Evolutionary conservation across 2,797 vertebrate species (phyloP).

Genomic region (Sorex maritimensis): DNA sequence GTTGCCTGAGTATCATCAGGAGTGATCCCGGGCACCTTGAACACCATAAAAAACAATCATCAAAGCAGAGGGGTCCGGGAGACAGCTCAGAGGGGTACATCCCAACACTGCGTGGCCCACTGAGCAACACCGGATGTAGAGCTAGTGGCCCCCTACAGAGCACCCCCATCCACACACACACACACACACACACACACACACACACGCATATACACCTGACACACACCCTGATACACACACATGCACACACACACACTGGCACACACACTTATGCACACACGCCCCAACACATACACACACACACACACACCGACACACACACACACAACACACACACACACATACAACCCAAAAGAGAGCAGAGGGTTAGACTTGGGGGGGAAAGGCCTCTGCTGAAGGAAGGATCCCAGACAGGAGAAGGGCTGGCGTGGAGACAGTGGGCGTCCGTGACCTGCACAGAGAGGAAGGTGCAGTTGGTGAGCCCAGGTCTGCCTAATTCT

Average conservation of each 20-base stretch:
- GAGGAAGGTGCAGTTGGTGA: not conserved
- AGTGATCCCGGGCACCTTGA: no score
- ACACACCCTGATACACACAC: no score
- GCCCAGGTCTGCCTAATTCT: not conserved
- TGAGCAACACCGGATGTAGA: no score
- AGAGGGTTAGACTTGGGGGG: conserved; percentile 7
- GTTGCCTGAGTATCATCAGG: no score
- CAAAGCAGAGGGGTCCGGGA: no score
- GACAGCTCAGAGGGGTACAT: no score
- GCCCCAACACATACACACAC: no score
- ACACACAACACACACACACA: not conserved
- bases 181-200: not conserved
- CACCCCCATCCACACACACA: no score
- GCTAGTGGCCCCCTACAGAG: no score
- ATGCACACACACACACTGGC: not conserved
- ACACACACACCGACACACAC: not conserved
- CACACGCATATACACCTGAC: not conserved
- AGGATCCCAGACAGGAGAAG: not conserved
- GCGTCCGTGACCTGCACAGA: not conserved
- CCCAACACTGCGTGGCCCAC: no score
- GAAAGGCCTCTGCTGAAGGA: conserved; percentile 3
- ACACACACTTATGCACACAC: not conserved
- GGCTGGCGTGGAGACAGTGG: not conserved
- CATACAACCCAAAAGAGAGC: no score
- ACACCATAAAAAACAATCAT: no score